Base-by-base conservation (phyloP, 1,140 invertebrate genomes). In the Zelostemma sp. region DNA sequence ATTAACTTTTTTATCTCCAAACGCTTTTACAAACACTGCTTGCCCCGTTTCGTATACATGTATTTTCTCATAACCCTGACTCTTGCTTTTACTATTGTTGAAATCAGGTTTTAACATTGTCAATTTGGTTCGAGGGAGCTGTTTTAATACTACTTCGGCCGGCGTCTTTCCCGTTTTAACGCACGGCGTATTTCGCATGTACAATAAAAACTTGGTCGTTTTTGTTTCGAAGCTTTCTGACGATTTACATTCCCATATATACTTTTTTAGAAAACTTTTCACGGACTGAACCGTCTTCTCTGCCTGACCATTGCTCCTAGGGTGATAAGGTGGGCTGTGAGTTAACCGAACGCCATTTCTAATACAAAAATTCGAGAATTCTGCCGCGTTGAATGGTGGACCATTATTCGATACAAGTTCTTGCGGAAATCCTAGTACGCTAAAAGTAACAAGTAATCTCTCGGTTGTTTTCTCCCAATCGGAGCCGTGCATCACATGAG, bases 81-180 rank as follows among this genome's bases (percentile, higher is more conserved):
- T n/a, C n/a, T n/a, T n/a, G n/a, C 21, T 25, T 25, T 25, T 8
- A 8, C 21, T 4, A 14, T 19, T 19, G 48, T 51, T 60, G 14
- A 46, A 21, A 8, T 70, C 67, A 1, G 67, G 60, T 40, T 45
- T 64, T 1, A 64, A 28, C 50, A 69, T 64, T 12, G 49, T 48
- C 0, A 69, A 40, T 11, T 53, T 69, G 6, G 60, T 69, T 15
- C 49, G 49, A 0, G 60, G 60, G 4, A 31, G 28, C 11, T 55
- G 49, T 54, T 64, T 69, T 9, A 69, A 51, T 1, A 64, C 45
- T 0, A 64, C 6, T 35, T 55, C 50, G 3, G 56, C 57, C 1
- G 64, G 56, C 18, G 48, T 12, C 3, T 15, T 43, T 0, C n/a
- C 57, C 19, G 66, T 68, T 49, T 63, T 63, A 5, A 63, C 28